Evolutionary conservation across 1,140 invertebrate species (phyloP).

Genomic region (Saccostrea glomerata): DNA sequence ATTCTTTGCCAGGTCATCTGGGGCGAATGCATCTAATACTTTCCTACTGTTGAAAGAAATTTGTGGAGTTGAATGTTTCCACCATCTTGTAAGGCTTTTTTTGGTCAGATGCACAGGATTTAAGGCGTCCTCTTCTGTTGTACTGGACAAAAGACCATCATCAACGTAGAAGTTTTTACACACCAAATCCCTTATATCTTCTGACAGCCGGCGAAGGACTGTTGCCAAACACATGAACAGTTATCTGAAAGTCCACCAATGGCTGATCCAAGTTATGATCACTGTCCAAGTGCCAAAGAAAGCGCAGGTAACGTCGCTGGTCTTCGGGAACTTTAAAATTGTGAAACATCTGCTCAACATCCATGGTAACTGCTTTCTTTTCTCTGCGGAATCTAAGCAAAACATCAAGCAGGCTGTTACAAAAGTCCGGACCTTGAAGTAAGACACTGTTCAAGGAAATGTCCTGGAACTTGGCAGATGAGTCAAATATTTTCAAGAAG

Average conservation of each 20-base stretch:
- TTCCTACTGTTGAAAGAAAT: conserved; percentile 47
- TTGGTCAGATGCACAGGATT: too few species aligned
- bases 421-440: conserved; percentile 54
- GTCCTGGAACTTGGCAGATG: too few species aligned
- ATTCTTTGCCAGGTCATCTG: conserved; percentile 54
- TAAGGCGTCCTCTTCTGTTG: too few species aligned
- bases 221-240: conserved; percentile 44
- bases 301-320: conserved; percentile 32
- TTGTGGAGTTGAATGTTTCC: conserved; percentile 56
- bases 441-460: conserved; percentile 14
- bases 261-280: conserved; percentile 35
- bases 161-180: too few species aligned
- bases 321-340: conserved; percentile 36
- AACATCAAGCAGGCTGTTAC: conserved; percentile 55
- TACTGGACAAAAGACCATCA: too few species aligned
- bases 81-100: too few species aligned
- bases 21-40: conserved; percentile 47
- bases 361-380: conserved; percentile 40
- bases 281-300: conserved; percentile 43
- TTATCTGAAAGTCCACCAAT: conserved; percentile 41
- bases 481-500: conserved; percentile 5
- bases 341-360: conserved; percentile 8
- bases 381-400: conserved; percentile 52
- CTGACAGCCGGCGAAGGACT: not conserved
- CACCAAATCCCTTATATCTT: conserved; percentile 2